Percentiles rank a stretch among this genome's conserved stretches.
These are phyloP conservation scores for Sialia sialis DNA, from an alignment of 2,113 vertebrate genomes.

Conservation along the genomic window DNA sequence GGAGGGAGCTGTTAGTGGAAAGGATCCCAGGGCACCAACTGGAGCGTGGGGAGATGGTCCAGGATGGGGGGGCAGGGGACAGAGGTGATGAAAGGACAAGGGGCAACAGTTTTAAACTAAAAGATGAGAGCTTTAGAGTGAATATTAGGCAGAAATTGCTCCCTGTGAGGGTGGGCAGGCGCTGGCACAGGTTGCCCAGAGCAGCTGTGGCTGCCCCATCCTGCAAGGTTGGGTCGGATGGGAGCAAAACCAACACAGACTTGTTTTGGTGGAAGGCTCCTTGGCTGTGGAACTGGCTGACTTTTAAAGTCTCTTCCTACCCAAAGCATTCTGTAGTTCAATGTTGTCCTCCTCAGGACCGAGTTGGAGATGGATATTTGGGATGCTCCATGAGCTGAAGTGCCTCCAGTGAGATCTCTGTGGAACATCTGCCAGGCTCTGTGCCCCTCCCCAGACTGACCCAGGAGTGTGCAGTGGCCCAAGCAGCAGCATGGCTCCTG, in stretches of 20 bases:
- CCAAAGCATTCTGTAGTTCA: neutral
- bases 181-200: neutral
- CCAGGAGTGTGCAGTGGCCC: neutral
- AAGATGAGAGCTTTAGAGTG: neutral
- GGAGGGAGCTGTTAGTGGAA: neutral
- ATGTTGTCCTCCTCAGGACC: neutral
- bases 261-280: neutral
- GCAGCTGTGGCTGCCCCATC: neutral
- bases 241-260: neutral
- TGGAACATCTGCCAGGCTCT: neutral
- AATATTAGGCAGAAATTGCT: neutral
- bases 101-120: neutral
- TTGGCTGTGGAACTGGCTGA: neutral
- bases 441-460: neutral
- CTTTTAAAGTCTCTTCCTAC: neutral
- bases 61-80: neutral
- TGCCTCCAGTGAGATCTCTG: neutral
- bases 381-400: neutral
- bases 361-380: neutral
- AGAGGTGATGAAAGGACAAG: neutral
- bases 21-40: neutral
- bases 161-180: neutral
- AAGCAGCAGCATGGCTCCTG: neutral
- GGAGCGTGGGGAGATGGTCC: neutral
- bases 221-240: neutral